Conservation (phyloP, 2,113 vertebrate species). For the Elgaria multicarinata region DNA sequence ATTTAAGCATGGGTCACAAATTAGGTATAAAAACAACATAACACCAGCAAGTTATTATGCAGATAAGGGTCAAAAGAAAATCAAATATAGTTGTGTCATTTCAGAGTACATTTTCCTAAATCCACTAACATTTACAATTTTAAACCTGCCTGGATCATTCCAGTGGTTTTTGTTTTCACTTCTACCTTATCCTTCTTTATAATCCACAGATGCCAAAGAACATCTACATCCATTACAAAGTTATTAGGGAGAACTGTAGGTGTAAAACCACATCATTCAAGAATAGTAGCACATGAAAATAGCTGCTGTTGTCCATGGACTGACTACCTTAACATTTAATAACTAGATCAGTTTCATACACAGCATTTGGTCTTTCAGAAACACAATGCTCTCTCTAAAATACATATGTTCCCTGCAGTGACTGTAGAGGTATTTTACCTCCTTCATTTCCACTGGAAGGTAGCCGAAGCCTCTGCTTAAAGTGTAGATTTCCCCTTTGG, state of each 20-base stretch:
- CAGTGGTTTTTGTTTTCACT: not conserved
- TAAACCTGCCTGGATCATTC: constrained; percentile 1
- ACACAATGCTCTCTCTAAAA: constrained; percentile 54
- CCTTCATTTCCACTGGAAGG: constrained; percentile 66
- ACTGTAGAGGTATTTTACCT: constrained; percentile 57
- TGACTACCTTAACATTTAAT: constrained; percentile 9
- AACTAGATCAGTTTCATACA: constrained; percentile 12
- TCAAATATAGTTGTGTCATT: not conserved
- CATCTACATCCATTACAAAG: not conserved
- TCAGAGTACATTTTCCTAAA: not conserved
- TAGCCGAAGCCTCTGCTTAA: constrained; percentile 63
- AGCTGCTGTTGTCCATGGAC: not conserved
- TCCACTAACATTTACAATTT: not conserved
- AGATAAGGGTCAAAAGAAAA: not conserved
- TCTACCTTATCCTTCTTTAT: not conserved
- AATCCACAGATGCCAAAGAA: not conserved
- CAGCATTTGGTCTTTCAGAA: constrained; percentile 34
- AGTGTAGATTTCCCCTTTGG: constrained; percentile 62
- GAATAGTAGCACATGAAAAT: not conserved
- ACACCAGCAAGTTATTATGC: constrained; percentile 16
- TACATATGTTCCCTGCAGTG: constrained; percentile 44
- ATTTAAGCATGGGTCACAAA: not conserved
- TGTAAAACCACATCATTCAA: not conserved
- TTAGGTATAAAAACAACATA: constrained; percentile 3
- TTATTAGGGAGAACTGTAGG: not conserved